Evolutionary conservation across 2,113 vertebrate genomes (phyloP).

Genomic region (Alexandromys fortis): DNA sequence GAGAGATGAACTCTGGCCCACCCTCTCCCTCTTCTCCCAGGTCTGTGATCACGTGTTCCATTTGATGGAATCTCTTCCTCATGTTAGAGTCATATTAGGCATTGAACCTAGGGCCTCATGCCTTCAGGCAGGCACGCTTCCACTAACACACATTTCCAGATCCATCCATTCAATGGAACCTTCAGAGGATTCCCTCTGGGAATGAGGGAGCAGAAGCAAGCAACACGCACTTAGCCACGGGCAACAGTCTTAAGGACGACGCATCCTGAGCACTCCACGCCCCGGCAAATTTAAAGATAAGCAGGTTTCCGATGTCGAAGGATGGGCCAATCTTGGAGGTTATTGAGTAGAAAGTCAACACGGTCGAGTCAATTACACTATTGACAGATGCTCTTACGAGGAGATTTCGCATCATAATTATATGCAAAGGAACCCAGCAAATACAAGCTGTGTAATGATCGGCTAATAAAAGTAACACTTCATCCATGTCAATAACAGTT

Average conservation of each 20-base stretch:
- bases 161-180: not conserved
- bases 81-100: not conserved
- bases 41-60: not conserved
- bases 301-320: slow-evolving; percentile 62
- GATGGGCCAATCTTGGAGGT: slow-evolving; percentile 74
- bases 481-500: slow-evolving; percentile 79
- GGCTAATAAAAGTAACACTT: slow-evolving; percentile 80
- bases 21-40: not conserved
- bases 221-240: not conserved
- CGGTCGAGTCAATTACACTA: slow-evolving; percentile 71
- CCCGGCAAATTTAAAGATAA: slow-evolving; percentile 69
- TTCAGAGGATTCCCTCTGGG: not conserved
- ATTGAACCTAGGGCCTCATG: not conserved
- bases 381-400: slow-evolving; percentile 82
- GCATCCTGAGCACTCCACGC: slow-evolving; percentile 20
- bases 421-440: slow-evolving; percentile 82
- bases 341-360: slow-evolving; percentile 83
- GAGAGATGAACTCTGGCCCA: not conserved
- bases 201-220: not conserved
- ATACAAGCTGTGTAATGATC: slow-evolving; percentile 78
- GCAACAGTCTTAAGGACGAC: slow-evolving; percentile 47
- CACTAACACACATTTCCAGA: too few species aligned
- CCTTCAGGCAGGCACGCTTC: not conserved
- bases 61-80: not conserved
- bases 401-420: slow-evolving; percentile 81